These are phyloP conservation scores for Aphelinus certus DNA, from an alignment of 1,140 invertebrate species.

Conservation along the genomic window DNA sequence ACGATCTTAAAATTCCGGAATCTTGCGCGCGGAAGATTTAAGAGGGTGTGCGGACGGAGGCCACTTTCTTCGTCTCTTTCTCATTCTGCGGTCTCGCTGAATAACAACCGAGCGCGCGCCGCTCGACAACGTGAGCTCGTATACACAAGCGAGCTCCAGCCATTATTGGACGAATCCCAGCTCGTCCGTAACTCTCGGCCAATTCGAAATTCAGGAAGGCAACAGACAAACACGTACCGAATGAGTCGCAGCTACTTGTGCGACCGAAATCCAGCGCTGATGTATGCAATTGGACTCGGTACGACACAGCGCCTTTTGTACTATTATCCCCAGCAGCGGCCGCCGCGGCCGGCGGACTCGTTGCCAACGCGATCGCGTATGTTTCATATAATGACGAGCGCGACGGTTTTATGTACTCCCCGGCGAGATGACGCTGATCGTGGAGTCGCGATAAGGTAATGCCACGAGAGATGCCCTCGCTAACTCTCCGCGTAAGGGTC, in stretches of 20 bases:
- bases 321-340: too few relatives aligned
- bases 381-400: neutral
- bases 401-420: neutral
- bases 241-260: neutral
- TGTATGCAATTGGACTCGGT: constrained; percentile 14
- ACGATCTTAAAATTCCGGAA: constrained; percentile 27
- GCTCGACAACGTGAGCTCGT: neutral
- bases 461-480: neutral
- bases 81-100: constrained; percentile 10
- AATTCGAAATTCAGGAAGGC: constrained; percentile 24
- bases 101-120: constrained; percentile 26
- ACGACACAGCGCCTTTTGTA: too few relatives aligned
- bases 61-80: neutral
- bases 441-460: neutral
- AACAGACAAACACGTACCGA: neutral
- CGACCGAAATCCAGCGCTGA: constrained; percentile 13
- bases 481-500: too few relatives aligned
- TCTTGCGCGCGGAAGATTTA: constrained; percentile 24
- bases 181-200: neutral
- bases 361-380: too few relatives aligned
- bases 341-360: too few relatives aligned
- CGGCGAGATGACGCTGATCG: neutral
- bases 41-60: constrained; percentile 4
- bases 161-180: neutral
- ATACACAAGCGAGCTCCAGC: neutral